These are phyloP conservation scores for Nymphalis io DNA, from an alignment of 1,140 invertebrate species.

Conservation along the genomic window DNA sequence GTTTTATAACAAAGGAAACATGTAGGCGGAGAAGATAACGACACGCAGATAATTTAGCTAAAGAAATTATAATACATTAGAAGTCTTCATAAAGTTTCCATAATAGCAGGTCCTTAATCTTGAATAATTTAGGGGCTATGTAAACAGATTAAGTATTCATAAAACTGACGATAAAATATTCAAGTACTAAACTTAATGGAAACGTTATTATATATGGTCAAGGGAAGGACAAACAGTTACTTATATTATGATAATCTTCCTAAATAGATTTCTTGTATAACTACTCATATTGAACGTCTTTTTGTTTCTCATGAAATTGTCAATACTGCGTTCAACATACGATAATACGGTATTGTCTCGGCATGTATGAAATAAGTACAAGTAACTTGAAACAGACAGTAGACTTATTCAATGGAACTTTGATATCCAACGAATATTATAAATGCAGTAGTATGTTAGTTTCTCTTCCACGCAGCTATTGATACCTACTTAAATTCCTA, in stretches of 20 bases:
- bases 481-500: too few species aligned
- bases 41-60: neutral
- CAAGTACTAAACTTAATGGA: neutral
- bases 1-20: neutral
- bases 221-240: slow-evolving; percentile 7
- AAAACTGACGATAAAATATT: slow-evolving; percentile 20
- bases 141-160: slow-evolving; percentile 28
- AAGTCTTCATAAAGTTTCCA: slow-evolving; percentile 17
- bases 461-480: too few species aligned
- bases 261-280: neutral
- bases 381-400: neutral
- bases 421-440: neutral
- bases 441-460: neutral
- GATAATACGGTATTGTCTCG: neutral
- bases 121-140: slow-evolving; percentile 13
- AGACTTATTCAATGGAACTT: neutral
- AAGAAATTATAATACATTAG: slow-evolving; percentile 18
- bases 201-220: neutral
- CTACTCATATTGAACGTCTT: neutral
- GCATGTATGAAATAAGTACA: neutral
- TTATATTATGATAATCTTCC: neutral
- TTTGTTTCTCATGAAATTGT: neutral
- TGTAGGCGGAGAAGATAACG: neutral
- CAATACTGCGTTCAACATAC: neutral
- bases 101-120: slow-evolving; percentile 13